A percentile compares a stretch with the other conserved stretches of the same genome.
These are phyloP conservation scores for Theonella swinhoei DNA, from an alignment of 37 sponge, comb jelly and placozoan genomes.

Conservation along the genomic window DNA sequence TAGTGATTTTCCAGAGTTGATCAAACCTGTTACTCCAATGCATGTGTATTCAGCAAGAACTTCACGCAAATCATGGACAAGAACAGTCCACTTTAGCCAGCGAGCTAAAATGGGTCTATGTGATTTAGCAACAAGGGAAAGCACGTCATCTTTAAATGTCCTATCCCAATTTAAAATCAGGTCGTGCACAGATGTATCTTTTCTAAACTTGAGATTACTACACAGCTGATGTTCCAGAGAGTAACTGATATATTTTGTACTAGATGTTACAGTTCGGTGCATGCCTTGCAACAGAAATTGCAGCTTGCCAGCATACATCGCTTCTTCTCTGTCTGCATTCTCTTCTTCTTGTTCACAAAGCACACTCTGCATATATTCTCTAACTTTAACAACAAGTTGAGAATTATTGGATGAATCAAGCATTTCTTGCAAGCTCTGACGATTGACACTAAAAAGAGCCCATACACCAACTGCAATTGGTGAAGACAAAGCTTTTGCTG, in stretches of 20 bases:
- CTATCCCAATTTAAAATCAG: slow-evolving; percentile 46
- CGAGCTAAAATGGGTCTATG: slow-evolving; percentile 65
- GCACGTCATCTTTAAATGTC: slow-evolving; percentile 50
- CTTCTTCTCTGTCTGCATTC: background rate
- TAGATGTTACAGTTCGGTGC: slow-evolving; percentile 48
- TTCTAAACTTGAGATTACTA: slow-evolving; percentile 22
- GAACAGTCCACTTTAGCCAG: slow-evolving; percentile 72
- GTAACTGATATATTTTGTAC: slow-evolving; percentile 66
- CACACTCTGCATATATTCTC: slow-evolving; percentile 49
- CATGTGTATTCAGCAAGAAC: slow-evolving; percentile 65
- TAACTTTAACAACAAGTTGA: slow-evolving; percentile 29
- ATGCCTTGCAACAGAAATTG: slow-evolving; percentile 63
- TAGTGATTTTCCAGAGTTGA: slow-evolving; percentile 73
- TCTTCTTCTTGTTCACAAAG: slow-evolving; percentile 6
- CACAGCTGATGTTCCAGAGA: slow-evolving; percentile 71
- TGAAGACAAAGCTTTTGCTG: slow-evolving; percentile 42
- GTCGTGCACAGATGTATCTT: slow-evolving; percentile 1
- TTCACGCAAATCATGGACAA: slow-evolving; percentile 60
- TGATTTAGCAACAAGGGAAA: slow-evolving; percentile 38
- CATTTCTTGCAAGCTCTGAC: slow-evolving; percentile 40
- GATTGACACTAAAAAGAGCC: slow-evolving; percentile 55
- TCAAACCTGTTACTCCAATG: slow-evolving; percentile 61
- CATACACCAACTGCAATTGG: slow-evolving; percentile 62
- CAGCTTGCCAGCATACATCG: slow-evolving; percentile 58
- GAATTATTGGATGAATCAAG: slow-evolving; percentile 2